Evolutionary conservation across 2,797 vertebrate species (phyloP), one percentile per base, ranked within the genome.

Genomic region (Scolopax bukidnonensis): DNA sequence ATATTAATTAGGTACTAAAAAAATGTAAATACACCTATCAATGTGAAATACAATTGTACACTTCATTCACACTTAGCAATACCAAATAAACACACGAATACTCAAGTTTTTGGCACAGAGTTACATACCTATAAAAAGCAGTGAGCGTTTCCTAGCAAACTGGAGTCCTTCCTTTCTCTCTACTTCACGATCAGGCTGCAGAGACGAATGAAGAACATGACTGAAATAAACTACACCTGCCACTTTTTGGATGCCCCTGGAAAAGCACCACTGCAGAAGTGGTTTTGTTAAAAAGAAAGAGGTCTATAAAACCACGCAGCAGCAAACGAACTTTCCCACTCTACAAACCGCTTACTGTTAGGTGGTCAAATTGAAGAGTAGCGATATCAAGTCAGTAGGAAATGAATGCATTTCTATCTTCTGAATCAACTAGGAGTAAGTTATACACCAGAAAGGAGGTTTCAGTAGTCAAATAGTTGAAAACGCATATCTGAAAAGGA

Each of bases 101-200:
- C 1, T 4, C 3, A 32, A 27, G 32, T 1, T 64, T 43, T 24
- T 78, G 54, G 27, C 50, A 41, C 38, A 47, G 51, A 67, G n/a
- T 36, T 73, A 78, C 96, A 41, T 84, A 97, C 97, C 95, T 92
- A 96, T 68, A 43, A 97, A 97, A 47, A 97, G 96, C 94, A 97
- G 84, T 0, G 97, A 95, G 76, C 10, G 95, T 71, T 96, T 97
- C 92, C 68, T 88, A 21, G 97, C 97, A 50, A 97, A 96, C 71
- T 94, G 92, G 33, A 97, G 93, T 32, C 95, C 97, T 87, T 97
- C 97, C 65, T 16, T 90, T 59, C 91, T 96, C 47, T 96, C 90
- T 28, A 97, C 91, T 69, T 97, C 93, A 17, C 70, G 60, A n/a
- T 95, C 89, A 43, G 88, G 78, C 97, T 97, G 79, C 65, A 70